These are phyloP conservation scores for Syngnathus scovelli DNA, from an alignment of 2,113 vertebrate genomes.

Conservation along the genomic window DNA sequence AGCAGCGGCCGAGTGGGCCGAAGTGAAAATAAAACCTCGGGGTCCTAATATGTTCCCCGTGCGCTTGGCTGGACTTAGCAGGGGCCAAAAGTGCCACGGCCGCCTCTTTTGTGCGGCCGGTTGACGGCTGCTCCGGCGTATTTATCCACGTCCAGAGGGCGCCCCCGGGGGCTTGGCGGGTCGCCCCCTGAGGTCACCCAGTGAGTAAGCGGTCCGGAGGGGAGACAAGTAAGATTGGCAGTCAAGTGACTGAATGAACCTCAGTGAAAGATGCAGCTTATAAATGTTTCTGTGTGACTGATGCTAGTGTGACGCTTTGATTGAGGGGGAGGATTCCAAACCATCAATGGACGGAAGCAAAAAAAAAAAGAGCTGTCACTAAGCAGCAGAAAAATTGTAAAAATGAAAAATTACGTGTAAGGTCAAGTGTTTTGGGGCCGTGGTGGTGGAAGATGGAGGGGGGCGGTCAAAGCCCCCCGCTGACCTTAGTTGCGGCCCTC, in stretches of 20 bases:
- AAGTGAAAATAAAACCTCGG: conserved; percentile 69
- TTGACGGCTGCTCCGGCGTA: conserved; percentile 76
- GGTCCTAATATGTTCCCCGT: conserved; percentile 86
- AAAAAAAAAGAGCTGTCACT: neutral
- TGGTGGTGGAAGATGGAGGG: neutral
- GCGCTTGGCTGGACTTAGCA: conserved; percentile 82
- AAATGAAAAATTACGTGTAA: neutral
- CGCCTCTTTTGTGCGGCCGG: conserved; percentile 77
- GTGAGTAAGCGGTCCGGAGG: conserved; percentile 81
- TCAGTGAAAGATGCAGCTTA: conserved; percentile 11
- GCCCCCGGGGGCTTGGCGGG: conserved; percentile 79
- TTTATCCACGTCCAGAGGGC: conserved; percentile 69
- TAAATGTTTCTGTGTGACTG: conserved; percentile 23
- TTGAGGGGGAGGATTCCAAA: neutral
- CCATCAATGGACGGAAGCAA: neutral
- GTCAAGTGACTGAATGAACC: conserved; percentile 31
- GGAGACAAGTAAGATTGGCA: conserved; percentile 76
- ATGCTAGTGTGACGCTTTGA: conserved; percentile 22
- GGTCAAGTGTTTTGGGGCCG: no score
- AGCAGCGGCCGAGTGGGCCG: conserved; percentile 56
- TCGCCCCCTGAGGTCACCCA: conserved; percentile 77
- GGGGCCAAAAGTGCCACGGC: conserved; percentile 70
- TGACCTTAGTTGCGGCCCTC: conserved; percentile 73
- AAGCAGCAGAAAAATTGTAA: conserved; percentile 21
- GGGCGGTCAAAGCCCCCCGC: conserved; percentile 52